Conservation (phyloP, 2,113 vertebrate genomes). For the Oncorhynchus nerka region DNA sequence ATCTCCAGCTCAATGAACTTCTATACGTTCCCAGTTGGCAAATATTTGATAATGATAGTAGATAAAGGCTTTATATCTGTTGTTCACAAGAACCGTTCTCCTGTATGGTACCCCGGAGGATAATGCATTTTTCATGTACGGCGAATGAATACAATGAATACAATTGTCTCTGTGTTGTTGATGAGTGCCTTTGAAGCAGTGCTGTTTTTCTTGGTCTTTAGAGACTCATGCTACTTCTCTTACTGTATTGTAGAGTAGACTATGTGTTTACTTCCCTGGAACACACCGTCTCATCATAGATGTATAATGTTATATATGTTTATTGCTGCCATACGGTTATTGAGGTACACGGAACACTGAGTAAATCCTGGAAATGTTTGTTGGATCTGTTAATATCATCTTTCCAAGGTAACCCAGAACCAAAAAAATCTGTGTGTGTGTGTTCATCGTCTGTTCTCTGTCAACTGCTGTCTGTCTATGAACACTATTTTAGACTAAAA, state of each 20-base stretch:
- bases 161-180: constrained; percentile 19
- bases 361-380: no score
- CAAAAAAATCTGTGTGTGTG: background rate
- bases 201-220: background rate
- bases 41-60: constrained; percentile 53
- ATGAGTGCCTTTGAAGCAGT: background rate
- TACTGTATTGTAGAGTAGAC: background rate
- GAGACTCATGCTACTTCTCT: background rate
- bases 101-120: background rate
- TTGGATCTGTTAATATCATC: no score
- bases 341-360: no score
- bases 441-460: background rate
- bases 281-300: no score
- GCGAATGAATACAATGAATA: background rate
- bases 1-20: constrained; percentile 17
- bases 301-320: no score
- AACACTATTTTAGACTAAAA: background rate
- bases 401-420: no score
- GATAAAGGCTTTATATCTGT: constrained; percentile 28
- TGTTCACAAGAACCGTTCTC: background rate
- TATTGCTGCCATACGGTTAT: no score
- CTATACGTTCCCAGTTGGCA: constrained; percentile 32
- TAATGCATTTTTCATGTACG: background rate
- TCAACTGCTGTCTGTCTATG: no score
- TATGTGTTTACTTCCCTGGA: background rate